Evolutionary conservation across 1,140 invertebrate genomes (phyloP), one percentile per base, ranked within the genome.

Genomic region (Trypoxylus dichotomus): DNA sequence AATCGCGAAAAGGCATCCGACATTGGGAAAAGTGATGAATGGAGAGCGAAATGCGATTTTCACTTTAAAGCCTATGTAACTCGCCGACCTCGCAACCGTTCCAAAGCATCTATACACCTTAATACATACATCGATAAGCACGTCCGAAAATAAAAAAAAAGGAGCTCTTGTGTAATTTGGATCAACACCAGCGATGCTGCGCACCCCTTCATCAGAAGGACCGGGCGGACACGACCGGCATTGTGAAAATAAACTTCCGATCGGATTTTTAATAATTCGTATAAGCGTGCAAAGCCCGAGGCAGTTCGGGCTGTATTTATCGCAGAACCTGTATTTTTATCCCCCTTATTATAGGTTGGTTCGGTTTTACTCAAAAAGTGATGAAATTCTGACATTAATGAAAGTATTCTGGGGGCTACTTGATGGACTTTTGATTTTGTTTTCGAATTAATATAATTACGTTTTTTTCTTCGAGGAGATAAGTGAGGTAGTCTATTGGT

Each of bases 371-470:
- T 24, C 19, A 15, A 68, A 68, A 68, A 68, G 60, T 68, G 60
- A 68, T 24, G 60, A 68, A 68, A 68, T 68, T 68, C 60, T 68
- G 60, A 68, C 60, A 68, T 29, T 68, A 68, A 68, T 68, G 60
- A 68, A 68, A 68, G 60, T 68, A 68, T 68, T 68, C 60, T 24
- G 1, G 60, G 15, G 60, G 27, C 24, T 68, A 27, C 19, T 68
- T 68, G 60, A 68, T 68, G 60, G 60, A 68, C 60, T 68, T 68
- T 68, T 68, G 60, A 68, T 68, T 68, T 68, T 68, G 60, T 68
- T 68, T 15, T 68, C 60, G 21, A 68, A 68, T 68, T 68, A 68
- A 68, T 68, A 68, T 68, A 68, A 68, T 68, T 68, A 68, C 19
- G 60, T 21, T 68, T 68, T n/a, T n/a, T n/a, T n/a, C 7, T n/a